Evolutionary conservation across 2,113 vertebrate genomes (phyloP), one percentile per base, ranked within the genome.

Genomic region (Nasalis larvatus): DNA sequence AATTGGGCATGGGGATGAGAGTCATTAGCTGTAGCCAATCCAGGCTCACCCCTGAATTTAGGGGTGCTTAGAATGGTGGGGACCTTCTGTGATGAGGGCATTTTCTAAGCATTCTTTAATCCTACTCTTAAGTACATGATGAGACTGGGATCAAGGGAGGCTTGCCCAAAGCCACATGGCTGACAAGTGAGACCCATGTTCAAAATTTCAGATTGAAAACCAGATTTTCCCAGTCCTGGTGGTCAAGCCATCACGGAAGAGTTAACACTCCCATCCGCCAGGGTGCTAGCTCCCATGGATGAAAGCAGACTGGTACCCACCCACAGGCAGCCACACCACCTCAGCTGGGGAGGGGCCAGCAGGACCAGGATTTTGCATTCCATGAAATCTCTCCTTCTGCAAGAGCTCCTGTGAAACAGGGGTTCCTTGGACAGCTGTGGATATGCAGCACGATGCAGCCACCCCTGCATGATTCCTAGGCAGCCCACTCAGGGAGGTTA

Each of bases 261-360:
- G 40, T 4, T 45, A 27, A 12, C 32, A 1, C 37, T 16, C 37
- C 3, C 23, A 10, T 0, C 18, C 2, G 1, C 45, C 32, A 8
- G 21, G 52, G 37, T 25, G 37, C 32, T 1, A 1, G 3, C 58
- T 10, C 21, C 1, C 14, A 30, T 1, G 18, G 81, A 30, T 13
- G 81, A 47, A 42, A 17, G 16, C 45, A 20, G 32, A n/a, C 35
- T 20, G 32, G 5, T n/a, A 42, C 21, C 54, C 3, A 0, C 73
- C 54, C 74, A 3, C 0, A 0, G 83, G 37, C 84, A 37, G 27
- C 56, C 45, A 3, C 0, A 8, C 12, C 0, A 7, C 73, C 3
- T 1, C 13, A 0, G 30, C 1, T 4, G 27, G 8, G 52, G 30
- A 4, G 1, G 20, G 20, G 45, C 40, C 0, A 2, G 32, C 16